Evolutionary conservation across 2,888 invertebrate genomes (phyloP), one percentile per base, ranked within the genome.

Genomic region (Acanthopleura granulata): DNA sequence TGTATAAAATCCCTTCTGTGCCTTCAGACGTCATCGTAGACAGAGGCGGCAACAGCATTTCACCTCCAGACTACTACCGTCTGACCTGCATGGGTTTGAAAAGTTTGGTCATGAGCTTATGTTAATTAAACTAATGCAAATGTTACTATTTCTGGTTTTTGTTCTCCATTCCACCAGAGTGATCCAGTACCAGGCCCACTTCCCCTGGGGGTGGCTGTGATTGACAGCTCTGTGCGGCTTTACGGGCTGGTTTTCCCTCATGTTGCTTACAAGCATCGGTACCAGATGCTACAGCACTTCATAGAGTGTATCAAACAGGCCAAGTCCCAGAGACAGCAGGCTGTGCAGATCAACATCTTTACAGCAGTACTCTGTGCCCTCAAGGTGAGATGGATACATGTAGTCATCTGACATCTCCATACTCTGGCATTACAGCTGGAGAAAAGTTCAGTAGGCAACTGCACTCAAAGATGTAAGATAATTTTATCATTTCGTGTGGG

Each of bases 211-310:
- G 97, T 98, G 12, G 96, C 97, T 15, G 98, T 99, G 27, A 97
- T 99, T 81, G 99, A 99, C 91, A 94, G 96, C 86, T 96, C 99
- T 0, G 97, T 99, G 0, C 92, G 94, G 22, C 92, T 99, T 1
- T 99, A 97, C 91, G 99, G 98, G 29, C 94, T 95, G 84, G 95
- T 99, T 79, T 99, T 99, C 91, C 96, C 97, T 0, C 93, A 95
- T 78, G 97, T 99, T 18, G 96, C 97, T 49, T 87, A 90, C 81
- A 99, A 99, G 88, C 99, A 99, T 91, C 94, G 98, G 86, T 93
- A 98, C 75, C 99, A 99, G 92, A 97, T 99, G 95, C 92, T 99
- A 73, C 97, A 98, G 82, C 99, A 99, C 89, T 99, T 99, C 89
- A 94, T 94, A 29, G 98, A 98, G 89, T 98, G 97, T 89, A 96